Base-by-base conservation (phyloP, 2,888 invertebrate species). In the Tetheella fluctuosa region DNA sequence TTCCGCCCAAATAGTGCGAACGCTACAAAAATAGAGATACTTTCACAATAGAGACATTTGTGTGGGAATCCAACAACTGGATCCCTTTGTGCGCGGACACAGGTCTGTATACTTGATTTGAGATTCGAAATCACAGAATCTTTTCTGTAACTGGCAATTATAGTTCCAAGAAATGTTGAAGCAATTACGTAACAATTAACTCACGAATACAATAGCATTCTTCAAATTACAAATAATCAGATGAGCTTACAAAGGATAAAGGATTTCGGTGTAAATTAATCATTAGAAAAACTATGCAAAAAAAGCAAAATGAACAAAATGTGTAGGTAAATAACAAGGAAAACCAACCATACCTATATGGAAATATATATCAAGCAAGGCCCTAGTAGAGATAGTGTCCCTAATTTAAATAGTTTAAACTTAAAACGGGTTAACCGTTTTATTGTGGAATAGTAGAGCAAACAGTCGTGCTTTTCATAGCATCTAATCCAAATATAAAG, bases 41-140 rank as follows among this genome's bases (percentile, higher is more conserved):
- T 65, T 65, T 61, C 64, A 68, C 68, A 68, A 65, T 68, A 52
- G 63, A 62, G 20, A 53, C n/a, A 42, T 37, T 39, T 12, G 54
- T 57, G 59, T 53, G 57, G 58, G 62, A 57, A 39, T 53, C 23
- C 23, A 34, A 59, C 62, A 62, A 39, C 54, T 62, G 60, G 48
- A 39, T 52, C 37, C 52, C n/a, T 23, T 56, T 23, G 25, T 52
- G 54, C n/a, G 13, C 10, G 59, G 37, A 56, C 42, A 59, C 42
- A 48, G 28, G 25, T 23, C 55, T 52, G 54, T 17, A 52, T 34
- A 37, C 52, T 54, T 28, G 53, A 57, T 53, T 60, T 39, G 42
- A 17, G 42, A 42, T 42, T 42, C 42, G 42, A 42, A 17, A 48
- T 20, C 17, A n/a, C 42, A 17, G 39, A n/a, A 42, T n/a, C 4